Evolutionary conservation across 2,888 invertebrate species (phyloP).

Genomic region (Leptopilina myrica): DNA sequence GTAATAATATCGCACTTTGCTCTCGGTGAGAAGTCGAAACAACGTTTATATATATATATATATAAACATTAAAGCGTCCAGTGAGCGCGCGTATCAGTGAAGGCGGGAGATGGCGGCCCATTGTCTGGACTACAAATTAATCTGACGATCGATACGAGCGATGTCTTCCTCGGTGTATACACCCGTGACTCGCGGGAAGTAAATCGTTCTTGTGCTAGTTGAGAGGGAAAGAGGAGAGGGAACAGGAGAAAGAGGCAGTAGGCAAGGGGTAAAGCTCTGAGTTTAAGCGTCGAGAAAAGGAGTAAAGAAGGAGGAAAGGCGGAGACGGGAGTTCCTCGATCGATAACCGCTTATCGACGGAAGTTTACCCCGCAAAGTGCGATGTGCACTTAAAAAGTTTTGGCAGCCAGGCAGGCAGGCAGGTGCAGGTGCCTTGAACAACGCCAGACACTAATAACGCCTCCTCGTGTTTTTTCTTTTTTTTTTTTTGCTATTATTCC

Average conservation of each 20-base stretch:
- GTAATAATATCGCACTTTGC: conserved; percentile 37
- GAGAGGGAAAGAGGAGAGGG: no score
- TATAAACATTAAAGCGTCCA: conserved; percentile 63
- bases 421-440: conserved; percentile 48
- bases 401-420: conserved; percentile 41
- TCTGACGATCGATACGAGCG: conserved; percentile 73
- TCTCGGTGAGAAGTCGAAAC: conserved; percentile 60
- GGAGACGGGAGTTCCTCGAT: conserved; percentile 47
- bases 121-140: conserved; percentile 76
- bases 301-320: conserved; percentile 42
- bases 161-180: conserved; percentile 66
- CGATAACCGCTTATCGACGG: conserved; percentile 57
- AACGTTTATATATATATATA: conserved; percentile 54
- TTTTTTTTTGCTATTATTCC: not conserved
- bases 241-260: conserved; percentile 21
- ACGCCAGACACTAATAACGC: not conserved
- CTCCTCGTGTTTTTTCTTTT: not conserved
- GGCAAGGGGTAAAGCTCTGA: conserved; percentile 51
- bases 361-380: conserved; percentile 51
- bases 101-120: conserved; percentile 74
- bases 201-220: conserved; percentile 59
- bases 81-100: conserved; percentile 63
- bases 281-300: conserved; percentile 48
- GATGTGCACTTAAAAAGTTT: conserved; percentile 59
- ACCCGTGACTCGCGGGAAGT: conserved; percentile 68